Base-by-base conservation (phyloP, 2,888 invertebrate species). In the Rotaria sp. region DNA sequence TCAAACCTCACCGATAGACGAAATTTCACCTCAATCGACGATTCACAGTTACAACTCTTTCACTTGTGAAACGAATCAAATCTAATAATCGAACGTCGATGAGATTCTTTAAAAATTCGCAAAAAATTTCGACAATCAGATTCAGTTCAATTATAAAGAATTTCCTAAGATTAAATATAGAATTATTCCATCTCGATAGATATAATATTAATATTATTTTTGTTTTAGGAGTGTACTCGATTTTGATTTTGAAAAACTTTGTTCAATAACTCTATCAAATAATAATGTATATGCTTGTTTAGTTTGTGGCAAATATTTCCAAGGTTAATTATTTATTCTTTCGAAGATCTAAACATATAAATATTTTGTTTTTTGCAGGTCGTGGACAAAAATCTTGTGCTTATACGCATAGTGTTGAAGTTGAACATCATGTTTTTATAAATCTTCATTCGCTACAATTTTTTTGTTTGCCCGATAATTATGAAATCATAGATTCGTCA, bases 261-360 rank as follows among this genome's bases (percentile, higher is more conserved):
- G 99, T 91, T 98, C 98, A 0, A 95, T 99, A 59, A 98, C 98
- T 0, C 91, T 99, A 88, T 98, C 98, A 0, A 94, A 99, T 89
- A 96, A 99, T 89, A 99, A 99, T 93, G 98, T 99, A 55, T 99
- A 99, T 91, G 99, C 99, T 15, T 99, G 99, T 90, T 93, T 99
- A 87, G 96, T 99, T 1, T 99, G 99, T 91, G 99, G 99, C 38
- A 99, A 99, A 92, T 99, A 99, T 91, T 99, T 98, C 90, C 93
- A 93, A 92, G 93, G 93, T 92, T 88, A 88, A 88, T 87, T 80
- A n/a, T 30, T 24, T 52, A 84, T 38, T n/a, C n/a, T 50, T 87
- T 45, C 10, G 2, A 7, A 8, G 2, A 21, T 35, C 1, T 24
- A 52, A 24, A 15, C 13, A 30, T 24, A 45, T 5, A 8, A 45